Percentiles rank a stretch among this genome's conserved stretches.
These are phyloP conservation scores for Amphibalanus amphitrite DNA, from an alignment of 1,140 invertebrate genomes.

Conservation along the genomic window DNA sequence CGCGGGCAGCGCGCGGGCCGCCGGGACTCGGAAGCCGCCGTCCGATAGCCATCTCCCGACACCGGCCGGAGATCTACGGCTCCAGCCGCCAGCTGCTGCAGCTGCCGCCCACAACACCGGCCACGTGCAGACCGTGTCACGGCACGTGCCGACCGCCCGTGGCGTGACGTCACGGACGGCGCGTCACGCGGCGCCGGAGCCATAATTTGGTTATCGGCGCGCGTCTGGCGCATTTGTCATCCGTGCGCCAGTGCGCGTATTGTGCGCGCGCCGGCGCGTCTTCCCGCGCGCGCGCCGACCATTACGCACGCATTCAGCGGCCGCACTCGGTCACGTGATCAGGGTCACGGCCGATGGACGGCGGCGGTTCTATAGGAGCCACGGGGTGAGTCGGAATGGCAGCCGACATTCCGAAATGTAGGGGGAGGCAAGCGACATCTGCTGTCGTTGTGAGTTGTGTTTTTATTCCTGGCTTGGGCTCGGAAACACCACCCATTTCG, in stretches of 20 bases:
- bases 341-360: neutral
- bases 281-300: neutral
- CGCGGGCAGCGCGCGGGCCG: too few relatives aligned
- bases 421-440: too few relatives aligned
- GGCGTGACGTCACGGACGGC: neutral
- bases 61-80: neutral
- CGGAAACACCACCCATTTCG: too few relatives aligned
- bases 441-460: too few relatives aligned
- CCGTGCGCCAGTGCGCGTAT: neutral
- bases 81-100: neutral
- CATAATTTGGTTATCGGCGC: neutral
- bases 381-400: too few relatives aligned
- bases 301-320: neutral
- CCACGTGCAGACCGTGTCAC: neutral
- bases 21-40: neutral
- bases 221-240: neutral
- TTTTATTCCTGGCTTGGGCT: too few relatives aligned
- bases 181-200: neutral
- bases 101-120: too few relatives aligned
- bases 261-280: neutral
- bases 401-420: too few relatives aligned
- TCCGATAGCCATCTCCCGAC: neutral
- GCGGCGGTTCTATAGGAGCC: too few relatives aligned
- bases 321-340: neutral
- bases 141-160: neutral